Percentiles rank a stretch among this genome's conserved stretches.
Conservation (phyloP, 2,797 vertebrate species). For the Acridotheres tristis region DNA sequence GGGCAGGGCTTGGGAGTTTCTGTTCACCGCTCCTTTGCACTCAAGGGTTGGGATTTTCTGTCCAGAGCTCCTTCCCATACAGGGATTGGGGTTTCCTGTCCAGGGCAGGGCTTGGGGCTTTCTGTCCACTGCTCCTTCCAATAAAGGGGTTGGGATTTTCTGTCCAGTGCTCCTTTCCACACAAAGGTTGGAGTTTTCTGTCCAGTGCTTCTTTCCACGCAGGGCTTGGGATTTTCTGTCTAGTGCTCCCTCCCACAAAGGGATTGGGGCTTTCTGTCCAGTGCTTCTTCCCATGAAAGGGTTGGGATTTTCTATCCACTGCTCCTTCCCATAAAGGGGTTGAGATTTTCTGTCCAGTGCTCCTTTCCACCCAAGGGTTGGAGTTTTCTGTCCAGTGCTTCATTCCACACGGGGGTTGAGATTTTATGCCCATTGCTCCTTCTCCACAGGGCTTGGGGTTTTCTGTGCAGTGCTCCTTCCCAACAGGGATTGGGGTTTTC, state of each 20-base stretch:
- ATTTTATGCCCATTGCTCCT: too few relatives aligned
- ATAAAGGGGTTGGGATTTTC: not conserved
- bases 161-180: not conserved
- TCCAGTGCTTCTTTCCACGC: not conserved
- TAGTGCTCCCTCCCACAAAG: not conserved
- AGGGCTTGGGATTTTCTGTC: accelerated
- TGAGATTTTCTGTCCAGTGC: not conserved
- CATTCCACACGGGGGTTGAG: too few relatives aligned
- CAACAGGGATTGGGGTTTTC: not conserved
- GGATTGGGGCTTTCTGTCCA: not conserved
- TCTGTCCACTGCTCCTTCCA: too few relatives aligned
- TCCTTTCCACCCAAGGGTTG: accelerated
- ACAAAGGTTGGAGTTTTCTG: accelerated
- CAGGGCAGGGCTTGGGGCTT: accelerated
- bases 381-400: not conserved
- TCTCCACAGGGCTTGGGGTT: accelerated
- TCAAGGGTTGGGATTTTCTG: accelerated
- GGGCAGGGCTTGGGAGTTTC: not conserved
- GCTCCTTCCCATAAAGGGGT: accelerated
- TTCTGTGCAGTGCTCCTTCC: not conserved
- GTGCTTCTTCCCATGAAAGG: too few relatives aligned
- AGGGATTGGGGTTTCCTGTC: not conserved
- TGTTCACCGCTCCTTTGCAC: not conserved
- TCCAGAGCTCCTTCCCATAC: not conserved
- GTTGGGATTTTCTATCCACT: not conserved